phyloP scores from a whole-genome alignment of 1,140 invertebrate genomes.

The Euura lappo region DNA sequence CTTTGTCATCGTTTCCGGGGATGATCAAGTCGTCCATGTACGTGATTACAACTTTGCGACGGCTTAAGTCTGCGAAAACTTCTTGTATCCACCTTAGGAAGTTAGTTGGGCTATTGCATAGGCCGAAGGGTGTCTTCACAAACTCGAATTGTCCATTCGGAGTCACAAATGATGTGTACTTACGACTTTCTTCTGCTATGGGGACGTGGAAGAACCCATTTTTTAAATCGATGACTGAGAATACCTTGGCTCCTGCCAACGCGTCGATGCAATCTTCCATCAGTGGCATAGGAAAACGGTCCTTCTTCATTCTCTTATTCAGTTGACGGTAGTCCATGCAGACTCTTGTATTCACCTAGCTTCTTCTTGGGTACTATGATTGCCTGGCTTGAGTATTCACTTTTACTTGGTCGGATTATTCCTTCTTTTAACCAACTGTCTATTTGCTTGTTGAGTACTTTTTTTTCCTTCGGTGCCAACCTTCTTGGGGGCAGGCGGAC shows the following conservation, averaged over 20 bases:
- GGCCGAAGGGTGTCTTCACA: too few relatives aligned
- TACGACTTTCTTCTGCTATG: conserved; percentile 20
- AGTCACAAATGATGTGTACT: conserved; percentile 45
- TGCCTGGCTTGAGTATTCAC: conserved; percentile 54
- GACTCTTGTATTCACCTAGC: conserved; percentile 47
- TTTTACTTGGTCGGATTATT: conserved; percentile 39
- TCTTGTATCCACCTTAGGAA: too few relatives aligned
- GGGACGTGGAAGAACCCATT: conserved; percentile 36
- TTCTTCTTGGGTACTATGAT: conserved; percentile 59
- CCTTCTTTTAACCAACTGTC: conserved; percentile 39
- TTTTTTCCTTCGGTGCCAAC: conserved; percentile 26
- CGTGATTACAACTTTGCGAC: conserved; percentile 1
- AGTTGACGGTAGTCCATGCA: conserved; percentile 61
- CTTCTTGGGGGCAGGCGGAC: too few relatives aligned
- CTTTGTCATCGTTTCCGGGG: conserved; percentile 19
- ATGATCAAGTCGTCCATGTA: conserved; percentile 37
- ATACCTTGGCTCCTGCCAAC: conserved; percentile 29
- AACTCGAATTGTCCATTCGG: neutral
- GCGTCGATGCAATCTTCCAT: conserved; percentile 46
- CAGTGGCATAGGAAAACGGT: conserved; percentile 42
- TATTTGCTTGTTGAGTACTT: conserved; percentile 38
- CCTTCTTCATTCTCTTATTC: conserved; percentile 49
- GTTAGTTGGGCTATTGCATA: too few relatives aligned
- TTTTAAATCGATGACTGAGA: conserved; percentile 36
- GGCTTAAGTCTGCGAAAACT: too few relatives aligned